phyloP scores from a whole-genome alignment of 2,113 vertebrate species.

The Halichoeres trimaculatus region DNA sequence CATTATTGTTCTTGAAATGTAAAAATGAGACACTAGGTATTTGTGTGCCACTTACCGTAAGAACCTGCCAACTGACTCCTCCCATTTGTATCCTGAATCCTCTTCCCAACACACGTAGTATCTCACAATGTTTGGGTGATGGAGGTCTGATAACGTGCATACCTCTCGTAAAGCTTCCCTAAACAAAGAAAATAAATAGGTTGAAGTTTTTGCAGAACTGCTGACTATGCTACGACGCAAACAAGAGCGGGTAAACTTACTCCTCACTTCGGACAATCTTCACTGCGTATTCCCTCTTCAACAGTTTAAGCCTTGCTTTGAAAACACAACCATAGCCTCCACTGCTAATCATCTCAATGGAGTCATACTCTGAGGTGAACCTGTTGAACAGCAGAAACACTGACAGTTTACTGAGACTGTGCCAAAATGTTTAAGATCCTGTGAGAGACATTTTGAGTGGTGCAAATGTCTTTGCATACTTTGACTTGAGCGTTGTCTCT shows the following conservation, averaged over 20 bases:
- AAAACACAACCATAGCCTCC: slow-evolving; percentile 80
- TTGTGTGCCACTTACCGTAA: background rate
- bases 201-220: background rate
- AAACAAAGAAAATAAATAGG: background rate
- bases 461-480: background rate
- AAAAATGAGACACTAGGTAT: background rate
- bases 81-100: slow-evolving; percentile 53
- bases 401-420: no score
- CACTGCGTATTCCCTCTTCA: slow-evolving; percentile 67
- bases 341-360: slow-evolving; percentile 56
- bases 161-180: slow-evolving; percentile 79
- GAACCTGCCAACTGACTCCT: slow-evolving; percentile 29
- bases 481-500: no score
- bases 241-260: slow-evolving; percentile 60
- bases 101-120: slow-evolving; percentile 79
- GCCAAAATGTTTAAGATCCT: no score
- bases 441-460: background rate
- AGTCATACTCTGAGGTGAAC: slow-evolving; percentile 75
- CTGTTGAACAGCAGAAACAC: slow-evolving; percentile 42
- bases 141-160: slow-evolving; percentile 60
- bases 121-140: slow-evolving; percentile 79
- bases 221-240: background rate
- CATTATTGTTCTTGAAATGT: background rate
- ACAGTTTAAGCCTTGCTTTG: slow-evolving; percentile 67
- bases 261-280: slow-evolving; percentile 72